Conservation (phyloP, 1,140 invertebrate species). For the Cyclargus thomasi region DNA sequence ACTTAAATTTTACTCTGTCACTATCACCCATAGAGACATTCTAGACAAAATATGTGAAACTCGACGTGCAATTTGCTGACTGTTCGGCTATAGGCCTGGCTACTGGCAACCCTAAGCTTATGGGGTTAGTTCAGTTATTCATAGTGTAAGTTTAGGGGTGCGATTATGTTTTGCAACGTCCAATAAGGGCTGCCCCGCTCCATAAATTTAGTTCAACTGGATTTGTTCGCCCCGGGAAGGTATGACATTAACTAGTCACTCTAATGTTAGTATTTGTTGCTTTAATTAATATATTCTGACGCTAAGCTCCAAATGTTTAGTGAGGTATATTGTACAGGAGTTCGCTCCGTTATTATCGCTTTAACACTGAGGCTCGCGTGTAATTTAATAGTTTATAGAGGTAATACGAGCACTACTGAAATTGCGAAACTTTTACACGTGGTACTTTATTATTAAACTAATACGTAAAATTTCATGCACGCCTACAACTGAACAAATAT, state of each 20-base stretch:
- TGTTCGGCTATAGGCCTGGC: not conserved
- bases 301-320: not conserved
- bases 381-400: not conserved
- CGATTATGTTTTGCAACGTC: constrained; percentile 33
- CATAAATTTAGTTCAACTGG: constrained; percentile 28
- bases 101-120: not conserved
- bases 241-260: not conserved
- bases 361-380: not conserved
- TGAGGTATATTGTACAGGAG: not conserved
- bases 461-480: not conserved
- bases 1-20: no score
- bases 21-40: no score
- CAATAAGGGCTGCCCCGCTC: constrained; percentile 29
- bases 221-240: constrained; percentile 16
- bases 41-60: no score
- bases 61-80: no score
- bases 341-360: not conserved
- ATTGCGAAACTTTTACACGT: not conserved
- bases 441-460: not conserved
- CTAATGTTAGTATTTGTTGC: not conserved
- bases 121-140: constrained; percentile 31
- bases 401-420: not conserved
- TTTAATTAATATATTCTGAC: not conserved
- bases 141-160: constrained; percentile 34
- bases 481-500: not conserved